These are phyloP conservation scores for Hassar affinis DNA, from an alignment of 2,113 vertebrate genomes.

Conservation along the genomic window DNA sequence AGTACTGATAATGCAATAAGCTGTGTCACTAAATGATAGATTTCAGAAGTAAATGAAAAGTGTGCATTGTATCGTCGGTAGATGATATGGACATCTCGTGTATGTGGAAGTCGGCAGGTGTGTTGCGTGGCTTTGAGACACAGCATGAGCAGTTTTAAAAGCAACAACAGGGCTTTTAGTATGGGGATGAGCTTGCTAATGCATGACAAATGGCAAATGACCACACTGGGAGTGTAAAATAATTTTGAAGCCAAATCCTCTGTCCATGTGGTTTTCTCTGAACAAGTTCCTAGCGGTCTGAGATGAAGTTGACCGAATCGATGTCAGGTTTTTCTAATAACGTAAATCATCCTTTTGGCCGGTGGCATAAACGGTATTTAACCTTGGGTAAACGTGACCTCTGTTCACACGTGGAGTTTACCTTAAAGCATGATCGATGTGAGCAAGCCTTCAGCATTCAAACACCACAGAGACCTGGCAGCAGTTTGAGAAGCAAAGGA, in stretches of 20 bases:
- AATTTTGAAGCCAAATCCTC: background rate
- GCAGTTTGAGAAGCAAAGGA: constrained; percentile 18
- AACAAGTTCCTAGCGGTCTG: background rate
- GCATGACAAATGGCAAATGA: background rate
- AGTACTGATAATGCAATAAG: background rate
- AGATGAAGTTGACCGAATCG: background rate
- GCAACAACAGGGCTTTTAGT: background rate
- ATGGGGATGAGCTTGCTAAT: background rate
- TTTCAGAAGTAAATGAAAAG: background rate
- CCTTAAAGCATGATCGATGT: constrained; percentile 18
- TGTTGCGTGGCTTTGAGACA: background rate
- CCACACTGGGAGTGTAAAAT: background rate
- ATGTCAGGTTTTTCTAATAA: background rate
- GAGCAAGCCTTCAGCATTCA: background rate
- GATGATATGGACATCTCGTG: background rate
- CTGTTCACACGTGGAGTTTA: constrained; percentile 16
- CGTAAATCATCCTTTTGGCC: background rate
- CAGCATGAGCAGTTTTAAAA: background rate
- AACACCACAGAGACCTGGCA: background rate
- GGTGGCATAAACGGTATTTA: background rate
- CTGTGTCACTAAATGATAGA: background rate
- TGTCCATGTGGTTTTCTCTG: background rate
- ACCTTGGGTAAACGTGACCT: background rate
- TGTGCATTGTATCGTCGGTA: background rate
- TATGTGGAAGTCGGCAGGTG: background rate